Base-by-base conservation (phyloP, 2,888 invertebrate genomes). In the Bimastos eiseni region DNA sequence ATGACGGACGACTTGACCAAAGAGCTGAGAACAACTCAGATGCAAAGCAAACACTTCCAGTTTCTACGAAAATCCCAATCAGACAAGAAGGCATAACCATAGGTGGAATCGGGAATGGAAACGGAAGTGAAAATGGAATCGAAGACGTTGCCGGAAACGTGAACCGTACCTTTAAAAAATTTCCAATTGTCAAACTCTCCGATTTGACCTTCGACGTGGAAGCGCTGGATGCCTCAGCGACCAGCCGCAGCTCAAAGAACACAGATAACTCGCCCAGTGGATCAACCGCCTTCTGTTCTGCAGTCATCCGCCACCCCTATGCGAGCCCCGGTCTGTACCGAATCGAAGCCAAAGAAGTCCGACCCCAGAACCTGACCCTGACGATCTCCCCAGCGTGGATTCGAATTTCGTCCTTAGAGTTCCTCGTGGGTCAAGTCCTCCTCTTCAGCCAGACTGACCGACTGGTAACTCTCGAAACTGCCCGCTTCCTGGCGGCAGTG, bases 391-490 rank as follows among this genome's bases (percentile, higher is more conserved):
- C 70, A 70, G 70, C 70, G 30, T 70, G 70, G 70, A n/a, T 70
- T 70, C 70, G 70, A 70, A 70, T 70, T n/a, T 70, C 70, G 70
- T 70, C 70, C 70, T 70, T 70, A 8, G 70, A 30, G 70, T 70
- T 70, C n/a, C 70, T 70, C 70, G 70, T 70, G 70, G 70, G 70
- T n/a, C 30, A 70, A n/a, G 70, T 70, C 70, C 70, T 70, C 70
- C 30, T 70, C n/a, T 70, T 70, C 70, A 70, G n/a, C 70, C 70
- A n/a, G 70, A n/a, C n/a, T 70, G 70, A 70, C n/a, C 70, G 70
- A 70, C 70, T 70, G 70, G 11, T 70, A 30, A 70, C 70, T n/a
- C n/a, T 70, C n/a, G 70, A 70, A 70, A 70, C 70, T n/a, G 70
- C 70, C 30, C 70, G n/a, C 70, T 70, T 70, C 70, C 70, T 70